Evolutionary conservation across 2,888 invertebrate species (phyloP), one percentile per base, ranked within the genome.

Genomic region (Drosophila macrothrix): DNA sequence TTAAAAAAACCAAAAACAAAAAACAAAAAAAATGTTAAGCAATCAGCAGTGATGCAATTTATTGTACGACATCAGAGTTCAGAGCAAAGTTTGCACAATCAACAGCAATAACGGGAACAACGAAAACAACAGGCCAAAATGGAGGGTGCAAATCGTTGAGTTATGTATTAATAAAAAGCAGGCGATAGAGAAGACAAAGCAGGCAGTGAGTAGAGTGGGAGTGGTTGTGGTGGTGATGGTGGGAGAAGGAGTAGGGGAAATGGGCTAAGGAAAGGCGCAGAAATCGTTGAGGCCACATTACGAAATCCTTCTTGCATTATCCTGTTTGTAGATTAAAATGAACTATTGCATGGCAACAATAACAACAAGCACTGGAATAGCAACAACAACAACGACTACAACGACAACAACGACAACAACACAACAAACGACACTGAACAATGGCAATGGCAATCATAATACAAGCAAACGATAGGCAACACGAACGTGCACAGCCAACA

Each of bases 251-350:
- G 37, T 19, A 25, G 16, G 19, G 43, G 59, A 41, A 50, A 73
- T 69, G 46, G 41, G 43, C 33, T 54, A 37, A 65, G 55, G 62
- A 41, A 72, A 66, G 73, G 65, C 62, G 43, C n/a, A 53, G 65
- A 67, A 73, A 82, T 70, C 49, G 72, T 72, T 73, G 61, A 70
- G 84, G 75, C 73, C 83, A 88, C 83, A 88, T 88, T 90, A 90
- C 87, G 77, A 74, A 90, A 90, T 88, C 78, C 84, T 85, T 90
- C 88, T 84, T 90, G 88, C 86, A 84, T 86, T 89, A 88, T 90
- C 80, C 86, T 76, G 84, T 90, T 80, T 80, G 84, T 82, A 83
- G 91, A 89, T 91, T 88, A 87, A 88, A 90, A 90, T 90, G 88
- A 88, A 88, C 85, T 91, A 85, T 87, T 87, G 85, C 90, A 83